Percentiles rank a stretch among this genome's conserved stretches.
Conservation (phyloP, 2,113 vertebrate species). For the Caranx melampygus region DNA sequence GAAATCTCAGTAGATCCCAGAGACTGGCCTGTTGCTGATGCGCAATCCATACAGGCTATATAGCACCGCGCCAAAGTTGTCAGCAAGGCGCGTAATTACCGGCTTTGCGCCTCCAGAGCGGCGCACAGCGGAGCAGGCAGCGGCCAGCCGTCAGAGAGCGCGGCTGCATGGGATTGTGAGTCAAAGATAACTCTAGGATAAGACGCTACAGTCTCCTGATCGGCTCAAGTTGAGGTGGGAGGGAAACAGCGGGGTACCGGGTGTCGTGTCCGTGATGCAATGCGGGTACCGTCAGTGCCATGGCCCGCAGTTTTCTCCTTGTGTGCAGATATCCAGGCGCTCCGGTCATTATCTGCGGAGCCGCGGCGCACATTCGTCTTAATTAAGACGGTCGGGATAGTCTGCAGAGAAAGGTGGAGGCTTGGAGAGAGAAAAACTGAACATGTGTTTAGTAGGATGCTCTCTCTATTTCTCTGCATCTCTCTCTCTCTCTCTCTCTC, state of each 20-base stretch:
- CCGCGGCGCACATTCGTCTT: constrained; percentile 74
- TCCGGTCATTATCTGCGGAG: constrained; percentile 60
- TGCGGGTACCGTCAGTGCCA: constrained; percentile 80
- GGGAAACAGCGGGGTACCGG: constrained; percentile 71
- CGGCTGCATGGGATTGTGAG: constrained; percentile 41
- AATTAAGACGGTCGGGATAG: constrained; percentile 57
- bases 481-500: not conserved
- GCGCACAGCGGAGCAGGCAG: constrained; percentile 38
- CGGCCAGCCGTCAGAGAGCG: constrained; percentile 24
- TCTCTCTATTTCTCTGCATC: constrained; percentile 4
- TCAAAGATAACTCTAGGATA: constrained; percentile 46
- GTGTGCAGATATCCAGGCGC: constrained; percentile 62
- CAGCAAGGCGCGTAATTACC: constrained; percentile 66
- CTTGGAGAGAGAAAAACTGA: constrained; percentile 18
- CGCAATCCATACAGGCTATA: constrained; percentile 55
- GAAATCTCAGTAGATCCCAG: constrained; percentile 46
- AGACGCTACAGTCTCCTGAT: constrained; percentile 60
- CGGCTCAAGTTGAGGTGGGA: constrained; percentile 66
- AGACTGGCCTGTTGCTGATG: constrained; percentile 59
- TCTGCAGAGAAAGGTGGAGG: constrained; percentile 48
- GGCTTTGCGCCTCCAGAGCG: constrained; percentile 50
- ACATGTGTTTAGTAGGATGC: constrained; percentile 33
- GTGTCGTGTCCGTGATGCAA: constrained; percentile 85
- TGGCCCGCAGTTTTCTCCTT: constrained; percentile 64
- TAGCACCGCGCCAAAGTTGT: constrained; percentile 69